Evolutionary conservation across 2,797 vertebrate genomes (phyloP).

Genomic region (Channallabes apus): DNA sequence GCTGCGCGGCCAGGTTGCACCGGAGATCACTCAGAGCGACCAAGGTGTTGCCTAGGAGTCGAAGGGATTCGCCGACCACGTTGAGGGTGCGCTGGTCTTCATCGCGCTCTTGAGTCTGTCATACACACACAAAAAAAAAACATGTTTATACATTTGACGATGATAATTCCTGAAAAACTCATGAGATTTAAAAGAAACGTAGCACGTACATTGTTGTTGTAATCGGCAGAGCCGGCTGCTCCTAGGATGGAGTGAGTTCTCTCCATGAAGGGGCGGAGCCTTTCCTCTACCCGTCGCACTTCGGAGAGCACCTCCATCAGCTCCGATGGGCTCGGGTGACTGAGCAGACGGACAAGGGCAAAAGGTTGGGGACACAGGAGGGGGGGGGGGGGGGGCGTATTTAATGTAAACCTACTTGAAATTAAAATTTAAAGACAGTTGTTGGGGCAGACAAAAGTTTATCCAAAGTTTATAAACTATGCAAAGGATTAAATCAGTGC

Average conservation of each 20-base stretch:
- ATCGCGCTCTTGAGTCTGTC: slow-evolving; percentile 81
- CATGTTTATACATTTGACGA: neutral
- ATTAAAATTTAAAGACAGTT: neutral
- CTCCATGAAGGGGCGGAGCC: slow-evolving; percentile 88
- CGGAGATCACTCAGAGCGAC: slow-evolving; percentile 88
- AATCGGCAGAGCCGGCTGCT: slow-evolving; percentile 79
- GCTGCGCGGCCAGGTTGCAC: slow-evolving; percentile 81
- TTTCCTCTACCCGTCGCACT: slow-evolving; percentile 81
- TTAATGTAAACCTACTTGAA: neutral
- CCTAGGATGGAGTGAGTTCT: slow-evolving; percentile 86
- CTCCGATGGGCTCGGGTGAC: slow-evolving; percentile 85
- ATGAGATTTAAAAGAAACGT: neutral
- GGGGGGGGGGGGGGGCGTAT: too few species aligned
- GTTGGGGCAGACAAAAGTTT: neutral
- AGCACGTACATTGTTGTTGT: slow-evolving; percentile 83
- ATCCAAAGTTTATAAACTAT: too few species aligned
- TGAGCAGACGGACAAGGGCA: slow-evolving; percentile 48
- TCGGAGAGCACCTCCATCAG: slow-evolving; percentile 85
- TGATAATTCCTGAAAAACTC: neutral
- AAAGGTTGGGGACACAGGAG: neutral
- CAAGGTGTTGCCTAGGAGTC: slow-evolving; percentile 87
- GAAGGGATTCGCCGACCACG: slow-evolving; percentile 85
- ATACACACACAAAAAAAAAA: neutral
- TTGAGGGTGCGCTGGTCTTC: slow-evolving; percentile 86
- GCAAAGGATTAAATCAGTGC: neutral